phyloP scores from a whole-genome alignment of 2,888 invertebrate genomes.

The Hyles lineata region DNA sequence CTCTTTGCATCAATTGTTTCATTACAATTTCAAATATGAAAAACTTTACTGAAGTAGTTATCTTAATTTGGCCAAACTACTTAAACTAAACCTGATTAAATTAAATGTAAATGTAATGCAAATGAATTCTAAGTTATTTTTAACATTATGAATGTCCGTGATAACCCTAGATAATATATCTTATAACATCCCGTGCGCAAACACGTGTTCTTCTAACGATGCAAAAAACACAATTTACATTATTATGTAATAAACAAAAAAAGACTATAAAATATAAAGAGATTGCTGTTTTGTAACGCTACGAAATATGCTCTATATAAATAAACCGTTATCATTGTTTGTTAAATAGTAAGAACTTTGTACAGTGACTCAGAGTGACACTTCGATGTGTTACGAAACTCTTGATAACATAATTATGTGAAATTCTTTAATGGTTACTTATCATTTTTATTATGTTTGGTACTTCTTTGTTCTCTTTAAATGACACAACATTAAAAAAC shows the following conservation, averaged over 20 bases:
- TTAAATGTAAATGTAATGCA: slow-evolving; percentile 2
- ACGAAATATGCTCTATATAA: slow-evolving; percentile 48
- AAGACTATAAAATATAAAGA: neutral
- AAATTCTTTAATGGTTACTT: slow-evolving; percentile 31
- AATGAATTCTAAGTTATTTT: neutral
- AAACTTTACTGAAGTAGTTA: no score
- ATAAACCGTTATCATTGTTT: slow-evolving; percentile 48
- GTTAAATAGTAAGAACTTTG: slow-evolving; percentile 49
- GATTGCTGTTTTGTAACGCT: slow-evolving; percentile 43
- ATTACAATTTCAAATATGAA: no score
- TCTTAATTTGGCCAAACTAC: no score
- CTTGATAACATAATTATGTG: slow-evolving; percentile 43
- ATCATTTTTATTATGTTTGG: slow-evolving; percentile 28
- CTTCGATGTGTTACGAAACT: slow-evolving; percentile 44
- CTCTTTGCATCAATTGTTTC: no score
- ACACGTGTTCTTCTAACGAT: slow-evolving; percentile 25
- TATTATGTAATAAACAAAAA: slow-evolving; percentile 11
- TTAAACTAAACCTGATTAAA: neutral
- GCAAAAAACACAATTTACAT: slow-evolving; percentile 26
- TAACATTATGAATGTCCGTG: neutral
- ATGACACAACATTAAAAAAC: neutral
- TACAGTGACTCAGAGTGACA: slow-evolving; percentile 52
- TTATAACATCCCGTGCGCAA: neutral
- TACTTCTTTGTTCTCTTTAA: slow-evolving; percentile 7
- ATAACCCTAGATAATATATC: slow-evolving; percentile 15